Evolutionary conservation across 1,140 invertebrate genomes (phyloP).

Genomic region (Diabrotica undecimpunctata): DNA sequence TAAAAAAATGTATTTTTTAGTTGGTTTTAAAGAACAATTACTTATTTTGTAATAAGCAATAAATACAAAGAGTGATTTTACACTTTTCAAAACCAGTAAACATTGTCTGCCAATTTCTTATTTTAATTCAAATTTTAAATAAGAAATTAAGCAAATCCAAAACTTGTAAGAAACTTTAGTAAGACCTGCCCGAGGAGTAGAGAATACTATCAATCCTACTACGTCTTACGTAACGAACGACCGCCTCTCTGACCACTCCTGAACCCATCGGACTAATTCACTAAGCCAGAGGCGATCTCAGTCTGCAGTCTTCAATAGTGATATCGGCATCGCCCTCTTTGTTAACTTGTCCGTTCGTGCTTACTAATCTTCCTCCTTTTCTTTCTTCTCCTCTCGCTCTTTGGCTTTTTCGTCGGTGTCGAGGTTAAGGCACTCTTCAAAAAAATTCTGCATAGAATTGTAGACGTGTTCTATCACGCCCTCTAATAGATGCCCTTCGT

Average conservation of each 20-base stretch:
- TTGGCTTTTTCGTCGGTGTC: slow-evolving; percentile 62
- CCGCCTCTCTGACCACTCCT: slow-evolving; percentile 5
- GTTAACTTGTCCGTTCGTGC: background rate
- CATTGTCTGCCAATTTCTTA: background rate
- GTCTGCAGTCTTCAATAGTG: slow-evolving; percentile 1
- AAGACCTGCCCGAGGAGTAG: background rate
- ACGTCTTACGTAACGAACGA: background rate
- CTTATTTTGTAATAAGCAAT: background rate
- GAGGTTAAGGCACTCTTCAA: slow-evolving; percentile 77
- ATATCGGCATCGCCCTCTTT: background rate
- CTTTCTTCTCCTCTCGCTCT: slow-evolving; percentile 39
- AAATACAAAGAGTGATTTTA: background rate
- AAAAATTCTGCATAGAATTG: slow-evolving; percentile 80
- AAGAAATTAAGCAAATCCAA: background rate
- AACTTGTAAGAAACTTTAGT: no score
- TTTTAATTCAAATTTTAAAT: background rate
- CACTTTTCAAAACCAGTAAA: background rate
- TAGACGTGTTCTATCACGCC: slow-evolving; percentile 80
- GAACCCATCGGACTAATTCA: background rate
- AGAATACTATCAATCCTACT: background rate
- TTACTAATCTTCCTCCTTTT: slow-evolving; percentile 20
- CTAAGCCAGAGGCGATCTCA: background rate
- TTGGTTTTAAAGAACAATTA: background rate
- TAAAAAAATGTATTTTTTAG: background rate
- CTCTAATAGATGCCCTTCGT: slow-evolving; percentile 73